Base-by-base conservation (phyloP, 2,113 vertebrate species). In the Ardeotis arabs region DNA sequence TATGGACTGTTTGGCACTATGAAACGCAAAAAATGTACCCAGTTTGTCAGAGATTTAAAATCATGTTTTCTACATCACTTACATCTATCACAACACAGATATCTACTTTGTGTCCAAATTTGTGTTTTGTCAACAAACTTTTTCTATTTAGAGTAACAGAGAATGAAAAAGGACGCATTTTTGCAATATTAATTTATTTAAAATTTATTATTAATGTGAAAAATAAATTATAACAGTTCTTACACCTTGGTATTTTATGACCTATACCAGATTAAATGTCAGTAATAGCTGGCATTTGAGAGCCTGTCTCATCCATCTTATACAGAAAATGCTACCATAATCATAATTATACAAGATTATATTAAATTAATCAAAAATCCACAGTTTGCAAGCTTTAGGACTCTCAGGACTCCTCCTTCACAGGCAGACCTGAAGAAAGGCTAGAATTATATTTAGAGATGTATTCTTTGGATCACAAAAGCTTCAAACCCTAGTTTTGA, bases 181-280 rank as follows among this genome's bases (percentile, higher is more conserved):
- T 84, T 93, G 29, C 52, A 69, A 90, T 70, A 84, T 75, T 72
- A 93, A 89, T 96, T 93, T 85, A 70, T 94, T 92, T 97, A 28
- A 95, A 93, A 90, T 90, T 81, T 53, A 94, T 96, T 92, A 95
- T 89, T 96, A 90, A 95, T 79, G 66, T 91, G 55, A 80, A 96
- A 96, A 97, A 92, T 90, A 95, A 92, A 96, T 95, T 96, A 93
- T 88, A 96, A 92, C 87, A 69, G 60, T 86, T 90, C 88, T 87
- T 77, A 92, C 35, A 29, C 85, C 68, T 93, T 97, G 92, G 37
- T 96, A 96, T 97, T 97, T 98, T 88, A 96, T 97, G 94, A 97
- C 97, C 93, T 98, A 97, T 96, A 76, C 31, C 50, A 91, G 90
- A 96, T 91, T 97, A 98, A 98, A 97, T 97, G 88, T 95, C 96